Conservation (phyloP, 2,113 vertebrate genomes). For the Nesogale talazaci region DNA sequence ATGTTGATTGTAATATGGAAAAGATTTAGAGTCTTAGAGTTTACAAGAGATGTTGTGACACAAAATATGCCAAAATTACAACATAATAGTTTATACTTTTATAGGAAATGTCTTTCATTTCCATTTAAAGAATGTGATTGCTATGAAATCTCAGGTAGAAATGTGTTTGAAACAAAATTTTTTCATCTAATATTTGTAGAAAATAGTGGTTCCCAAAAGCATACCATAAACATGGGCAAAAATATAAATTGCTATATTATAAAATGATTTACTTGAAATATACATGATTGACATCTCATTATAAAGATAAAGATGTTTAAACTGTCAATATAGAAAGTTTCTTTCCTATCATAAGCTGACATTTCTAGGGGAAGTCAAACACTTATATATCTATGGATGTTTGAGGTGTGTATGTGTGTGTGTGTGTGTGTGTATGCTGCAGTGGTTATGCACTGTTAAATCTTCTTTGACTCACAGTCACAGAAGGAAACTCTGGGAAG, state of each 20-base stretch:
- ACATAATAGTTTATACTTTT: background rate
- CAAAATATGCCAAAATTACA: background rate
- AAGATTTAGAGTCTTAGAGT: background rate
- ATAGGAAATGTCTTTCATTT: constrained; percentile 18
- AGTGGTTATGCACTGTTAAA: no score
- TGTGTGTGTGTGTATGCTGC: no score
- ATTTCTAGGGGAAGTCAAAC: no score
- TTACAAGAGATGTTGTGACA: background rate
- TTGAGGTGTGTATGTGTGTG: no score
- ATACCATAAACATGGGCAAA: background rate
- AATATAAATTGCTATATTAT: background rate
- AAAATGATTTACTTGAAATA: constrained; percentile 4
- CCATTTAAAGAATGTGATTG: constrained; percentile 31
- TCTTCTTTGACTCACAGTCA: no score
- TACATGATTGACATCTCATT: background rate
- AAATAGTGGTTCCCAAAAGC: background rate
- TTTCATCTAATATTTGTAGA: background rate
- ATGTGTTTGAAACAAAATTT: background rate
- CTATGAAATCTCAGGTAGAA: background rate
- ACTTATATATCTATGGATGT: no score
- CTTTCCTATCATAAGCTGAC: background rate
- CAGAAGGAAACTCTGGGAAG: no score
- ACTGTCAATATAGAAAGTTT: background rate
- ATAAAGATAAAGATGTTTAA: background rate
- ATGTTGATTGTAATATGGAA: constrained; percentile 42